Percentiles rank a stretch among this genome's conserved stretches.
Evolutionary conservation across 2,113 vertebrate species (phyloP).

Genomic region (Anoplopoma fimbria): DNA sequence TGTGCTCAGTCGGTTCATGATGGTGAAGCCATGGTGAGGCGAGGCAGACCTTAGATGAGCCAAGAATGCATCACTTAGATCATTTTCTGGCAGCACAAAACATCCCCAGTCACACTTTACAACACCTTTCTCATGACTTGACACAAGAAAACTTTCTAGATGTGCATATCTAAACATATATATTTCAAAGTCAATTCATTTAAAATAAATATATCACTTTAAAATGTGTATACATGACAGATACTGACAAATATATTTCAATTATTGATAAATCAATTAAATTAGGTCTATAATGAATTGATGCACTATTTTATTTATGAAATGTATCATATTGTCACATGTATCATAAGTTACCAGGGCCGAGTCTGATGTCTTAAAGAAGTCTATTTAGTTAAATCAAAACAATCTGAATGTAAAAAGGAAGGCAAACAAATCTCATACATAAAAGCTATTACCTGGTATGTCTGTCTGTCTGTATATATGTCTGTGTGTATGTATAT

Average conservation of each 20-base stretch:
- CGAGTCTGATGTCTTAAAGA: not conserved
- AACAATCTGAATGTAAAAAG: not conserved
- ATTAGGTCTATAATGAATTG: not conserved
- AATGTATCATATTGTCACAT: no score
- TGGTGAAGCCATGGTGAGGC: slow-evolving; percentile 97
- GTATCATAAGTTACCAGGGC: not conserved
- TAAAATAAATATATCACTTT: not conserved
- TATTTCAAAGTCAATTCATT: not conserved
- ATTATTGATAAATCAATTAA: not conserved
- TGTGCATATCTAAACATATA: not conserved
- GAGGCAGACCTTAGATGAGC: slow-evolving; percentile 89
- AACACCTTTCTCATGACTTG: not conserved
- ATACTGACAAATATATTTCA: not conserved
- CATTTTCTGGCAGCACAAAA: not conserved
- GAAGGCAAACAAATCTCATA: not conserved
- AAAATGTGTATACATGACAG: not conserved
- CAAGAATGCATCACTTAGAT: not conserved
- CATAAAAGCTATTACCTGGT: not conserved
- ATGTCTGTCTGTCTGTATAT: no score
- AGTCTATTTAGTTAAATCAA: not conserved
- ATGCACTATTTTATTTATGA: not conserved
- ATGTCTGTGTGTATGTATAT: no score
- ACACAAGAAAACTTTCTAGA: not conserved
- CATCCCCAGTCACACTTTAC: not conserved
- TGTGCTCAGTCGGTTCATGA: slow-evolving; percentile 96